Conservation (phyloP, 2,797 vertebrate genomes). For the Microcaecilia unicolor region DNA sequence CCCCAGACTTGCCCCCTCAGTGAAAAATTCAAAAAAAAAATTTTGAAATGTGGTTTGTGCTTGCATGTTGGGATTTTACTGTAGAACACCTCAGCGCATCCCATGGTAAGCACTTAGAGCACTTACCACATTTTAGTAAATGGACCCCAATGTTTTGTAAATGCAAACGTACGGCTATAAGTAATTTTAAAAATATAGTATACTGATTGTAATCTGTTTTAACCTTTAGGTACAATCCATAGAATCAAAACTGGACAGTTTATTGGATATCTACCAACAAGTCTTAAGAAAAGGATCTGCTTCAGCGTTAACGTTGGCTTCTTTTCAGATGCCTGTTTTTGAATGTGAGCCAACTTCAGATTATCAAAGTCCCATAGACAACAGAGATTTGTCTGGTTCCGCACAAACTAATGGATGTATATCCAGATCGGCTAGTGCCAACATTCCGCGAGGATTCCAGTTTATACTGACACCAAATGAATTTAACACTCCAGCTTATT, state of each 20-base stretch:
- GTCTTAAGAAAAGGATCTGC: slow-evolving; percentile 85
- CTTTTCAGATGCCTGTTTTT: slow-evolving; percentile 77
- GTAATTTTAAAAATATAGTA: neutral
- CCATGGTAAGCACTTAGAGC: too few relatives aligned
- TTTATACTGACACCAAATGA: slow-evolving; percentile 83
- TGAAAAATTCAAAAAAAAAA: too few relatives aligned
- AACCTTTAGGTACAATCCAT: slow-evolving; percentile 84
- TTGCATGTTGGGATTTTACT: too few relatives aligned
- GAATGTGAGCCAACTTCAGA: slow-evolving; percentile 93
- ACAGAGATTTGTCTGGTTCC: slow-evolving; percentile 78
- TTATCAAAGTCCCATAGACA: slow-evolving; percentile 81
- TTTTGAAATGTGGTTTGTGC: too few relatives aligned
- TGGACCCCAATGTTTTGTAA: too few relatives aligned
- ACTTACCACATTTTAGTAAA: too few relatives aligned
- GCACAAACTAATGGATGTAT: slow-evolving; percentile 70
- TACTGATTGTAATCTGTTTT: slow-evolving; percentile 2
- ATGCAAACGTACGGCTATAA: neutral
- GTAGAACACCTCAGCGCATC: too few relatives aligned
- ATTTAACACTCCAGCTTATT: slow-evolving; percentile 71
- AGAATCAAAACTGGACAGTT: slow-evolving; percentile 89
- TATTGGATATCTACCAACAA: slow-evolving; percentile 92
- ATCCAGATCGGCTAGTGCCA: slow-evolving; percentile 72
- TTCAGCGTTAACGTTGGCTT: slow-evolving; percentile 79
- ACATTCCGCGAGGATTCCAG: slow-evolving; percentile 80
- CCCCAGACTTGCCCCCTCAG: too few relatives aligned